Base-by-base conservation (phyloP, 2,113 vertebrate genomes). In the Mus spicilegus region DNA sequence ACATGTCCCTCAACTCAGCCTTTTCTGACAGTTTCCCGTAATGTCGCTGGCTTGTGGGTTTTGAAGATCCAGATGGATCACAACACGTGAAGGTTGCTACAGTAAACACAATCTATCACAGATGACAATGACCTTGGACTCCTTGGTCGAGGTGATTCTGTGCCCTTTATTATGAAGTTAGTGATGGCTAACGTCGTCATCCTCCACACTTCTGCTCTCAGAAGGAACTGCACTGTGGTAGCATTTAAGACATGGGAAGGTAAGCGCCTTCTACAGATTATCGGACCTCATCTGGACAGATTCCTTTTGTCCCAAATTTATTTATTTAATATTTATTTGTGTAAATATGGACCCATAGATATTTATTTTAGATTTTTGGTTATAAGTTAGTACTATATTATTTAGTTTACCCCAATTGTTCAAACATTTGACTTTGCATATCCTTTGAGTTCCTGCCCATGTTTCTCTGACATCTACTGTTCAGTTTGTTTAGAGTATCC, bases 351-450 rank as follows among this genome's bases (percentile, higher is more conserved):
- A 72, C 14, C 72, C 46, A 16, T 26, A 39, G 20, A 20, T 54
- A 42, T 86, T 96, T 69, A 76, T 92, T 93, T 93, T 89, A 20
- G 90, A 61, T 54, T 77, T 39, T 90, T 24, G 42, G 20, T 90
- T 92, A 65, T 51, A 33, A 51, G 46, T 28, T n/a, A 61, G 72
- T 61, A 49, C 36, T 33, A 0, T 26, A 19, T 67, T 36, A 39
- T 51, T 54, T 92, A 51, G 42, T 78, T 84, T 78, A 49, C 26
- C 65, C 69, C 49, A 1, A 17, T 75, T 28, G 0, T 63, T 81
- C 91, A 63, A 56, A 7, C 69, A 72, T 46, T 81, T 75, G 61
- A 46, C 78, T 51, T 61, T 72, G 72, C 26, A 39, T 16, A n/a
- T 19, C 73, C 67, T 54, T 61, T 30, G 9, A 26, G 1, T 65